These are phyloP conservation scores for Epizoanthus rinbou DNA, from an alignment of 92 coral and sea anemone genomes.

Conservation along the genomic window DNA sequence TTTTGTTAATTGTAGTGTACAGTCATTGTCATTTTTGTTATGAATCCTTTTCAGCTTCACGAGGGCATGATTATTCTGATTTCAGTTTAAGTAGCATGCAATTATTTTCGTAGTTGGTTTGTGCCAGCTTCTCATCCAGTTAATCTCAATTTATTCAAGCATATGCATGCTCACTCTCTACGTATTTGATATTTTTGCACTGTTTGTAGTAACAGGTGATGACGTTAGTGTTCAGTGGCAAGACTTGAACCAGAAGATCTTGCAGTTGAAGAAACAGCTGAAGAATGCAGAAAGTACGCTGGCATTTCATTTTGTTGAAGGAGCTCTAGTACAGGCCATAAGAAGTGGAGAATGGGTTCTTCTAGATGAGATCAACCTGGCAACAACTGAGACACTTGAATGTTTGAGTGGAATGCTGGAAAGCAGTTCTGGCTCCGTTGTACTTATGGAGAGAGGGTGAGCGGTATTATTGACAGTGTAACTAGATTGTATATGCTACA, in stretches of 20 bases:
- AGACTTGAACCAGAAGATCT: constrained; percentile 64
- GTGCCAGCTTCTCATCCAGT: no score
- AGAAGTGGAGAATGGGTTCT: constrained; percentile 91
- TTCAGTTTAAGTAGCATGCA: no score
- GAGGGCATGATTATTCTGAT: no score
- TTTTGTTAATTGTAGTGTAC: no score
- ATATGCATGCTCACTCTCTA: no score
- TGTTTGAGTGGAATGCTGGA: constrained; percentile 96
- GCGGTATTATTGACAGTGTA: neutral
- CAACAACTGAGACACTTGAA: constrained; percentile 96
- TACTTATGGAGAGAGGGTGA: constrained; percentile 94
- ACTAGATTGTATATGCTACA: neutral
- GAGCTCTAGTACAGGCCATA: constrained; percentile 87
- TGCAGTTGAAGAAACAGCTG: constrained; percentile 75
- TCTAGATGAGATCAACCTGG: constrained; percentile 96
- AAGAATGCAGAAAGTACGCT: constrained; percentile 88
- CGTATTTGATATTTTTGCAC: neutral
- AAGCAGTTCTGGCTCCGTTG: constrained; percentile 90
- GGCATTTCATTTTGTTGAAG: constrained; percentile 93
- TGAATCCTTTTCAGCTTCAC: no score
- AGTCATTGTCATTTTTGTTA: no score
- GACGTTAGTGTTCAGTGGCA: constrained; percentile 63
- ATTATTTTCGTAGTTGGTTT: no score
- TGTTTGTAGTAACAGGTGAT: constrained; percentile 33
- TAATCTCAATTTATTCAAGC: no score